Conservation (phyloP, 1,140 invertebrate genomes). For the Harlomillsia oculata region DNA sequence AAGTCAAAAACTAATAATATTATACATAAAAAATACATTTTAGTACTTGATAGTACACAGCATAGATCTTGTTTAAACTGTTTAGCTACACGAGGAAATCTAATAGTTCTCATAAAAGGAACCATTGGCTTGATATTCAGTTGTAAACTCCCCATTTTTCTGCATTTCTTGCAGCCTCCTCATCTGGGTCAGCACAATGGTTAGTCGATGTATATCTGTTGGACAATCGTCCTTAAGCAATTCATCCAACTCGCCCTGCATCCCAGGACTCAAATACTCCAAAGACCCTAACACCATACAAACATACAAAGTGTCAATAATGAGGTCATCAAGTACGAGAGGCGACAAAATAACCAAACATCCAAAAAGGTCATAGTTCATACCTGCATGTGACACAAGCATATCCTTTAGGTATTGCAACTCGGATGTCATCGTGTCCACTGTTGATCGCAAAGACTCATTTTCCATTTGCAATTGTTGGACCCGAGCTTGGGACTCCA, state of each 20-base stretch:
- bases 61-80: too few relatives aligned
- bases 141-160: too few relatives aligned
- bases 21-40: too few relatives aligned
- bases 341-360: not conserved
- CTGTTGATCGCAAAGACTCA: constrained; percentile 71
- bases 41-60: too few relatives aligned
- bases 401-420: constrained; percentile 75
- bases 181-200: constrained; percentile 27
- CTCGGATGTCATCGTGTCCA: constrained; percentile 73
- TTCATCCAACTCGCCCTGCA: constrained; percentile 26
- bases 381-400: constrained; percentile 67
- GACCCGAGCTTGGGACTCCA: constrained; percentile 67
- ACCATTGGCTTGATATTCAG: too few relatives aligned
- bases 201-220: constrained; percentile 24
- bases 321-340: not conserved
- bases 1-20: too few relatives aligned
- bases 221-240: constrained; percentile 27
- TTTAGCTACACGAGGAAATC: too few relatives aligned
- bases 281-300: constrained; percentile 8
- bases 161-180: constrained; percentile 17
- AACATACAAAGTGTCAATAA: not conserved
- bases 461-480: constrained; percentile 70
- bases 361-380: not conserved
- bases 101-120: too few relatives aligned
- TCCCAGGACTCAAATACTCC: constrained; percentile 25